Evolutionary conservation across 2,888 invertebrate species (phyloP).

Genomic region (Hirtodrosophila histrioides): DNA sequence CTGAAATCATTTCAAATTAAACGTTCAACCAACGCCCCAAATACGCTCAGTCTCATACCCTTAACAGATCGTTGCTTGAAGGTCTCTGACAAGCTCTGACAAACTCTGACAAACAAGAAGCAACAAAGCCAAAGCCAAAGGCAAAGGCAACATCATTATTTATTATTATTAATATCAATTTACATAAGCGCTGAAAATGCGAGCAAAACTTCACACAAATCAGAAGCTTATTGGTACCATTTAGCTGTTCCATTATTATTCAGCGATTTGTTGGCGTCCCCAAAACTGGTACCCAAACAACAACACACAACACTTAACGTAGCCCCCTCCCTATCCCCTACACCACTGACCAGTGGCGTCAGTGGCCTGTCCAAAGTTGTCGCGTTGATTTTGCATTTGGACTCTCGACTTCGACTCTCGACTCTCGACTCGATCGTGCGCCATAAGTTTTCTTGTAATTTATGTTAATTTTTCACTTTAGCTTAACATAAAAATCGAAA

Average conservation of each 20-base stretch:
- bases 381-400: constrained; percentile 46
- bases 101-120: too few species aligned
- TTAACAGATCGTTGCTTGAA: constrained; percentile 1
- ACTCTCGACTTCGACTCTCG: constrained; percentile 11
- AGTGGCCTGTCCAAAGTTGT: constrained; percentile 24
- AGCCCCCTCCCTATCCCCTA: background rate
- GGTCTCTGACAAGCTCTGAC: constrained; percentile 5
- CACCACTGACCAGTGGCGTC: constrained; percentile 40
- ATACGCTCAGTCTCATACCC: background rate
- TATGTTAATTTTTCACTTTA: constrained; percentile 67
- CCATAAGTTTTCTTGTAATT: constrained; percentile 56
- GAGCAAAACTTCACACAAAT: constrained; percentile 72
- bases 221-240: constrained; percentile 74
- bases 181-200: constrained; percentile 67
- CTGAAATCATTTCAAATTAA: constrained; percentile 48
- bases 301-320: constrained; percentile 5
- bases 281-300: constrained; percentile 32
- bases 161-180: constrained; percentile 68
- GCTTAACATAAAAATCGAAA: constrained; percentile 65
- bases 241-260: constrained; percentile 70
- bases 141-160: constrained; percentile 59
- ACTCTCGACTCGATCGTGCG: constrained; percentile 38
- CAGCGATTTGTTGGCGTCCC: constrained; percentile 60
- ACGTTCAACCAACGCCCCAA: constrained; percentile 48
- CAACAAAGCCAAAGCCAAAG: background rate